Evolutionary conservation across 2,113 vertebrate genomes (phyloP).

Genomic region (Callocephalon fimbriatum): DNA sequence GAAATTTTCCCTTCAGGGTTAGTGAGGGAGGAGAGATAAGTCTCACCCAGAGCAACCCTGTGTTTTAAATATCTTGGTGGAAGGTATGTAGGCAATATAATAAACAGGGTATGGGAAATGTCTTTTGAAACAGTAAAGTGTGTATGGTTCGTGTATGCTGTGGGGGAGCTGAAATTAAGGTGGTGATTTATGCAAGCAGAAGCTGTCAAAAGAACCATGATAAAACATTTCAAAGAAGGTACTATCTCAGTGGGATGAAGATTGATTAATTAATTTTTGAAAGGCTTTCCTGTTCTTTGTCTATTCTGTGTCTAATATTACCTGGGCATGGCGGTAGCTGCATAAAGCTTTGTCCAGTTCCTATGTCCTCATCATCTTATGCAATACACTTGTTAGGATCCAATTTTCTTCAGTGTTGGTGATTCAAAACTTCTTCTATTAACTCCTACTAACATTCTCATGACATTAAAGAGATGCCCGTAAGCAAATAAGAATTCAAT

Average conservation of each 20-base stretch:
- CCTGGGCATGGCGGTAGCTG: neutral
- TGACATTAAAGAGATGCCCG: slow-evolving; percentile 45
- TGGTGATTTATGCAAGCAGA: neutral
- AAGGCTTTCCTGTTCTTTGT: neutral
- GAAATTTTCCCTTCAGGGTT: neutral
- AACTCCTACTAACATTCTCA: slow-evolving; percentile 33
- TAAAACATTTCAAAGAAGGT: neutral
- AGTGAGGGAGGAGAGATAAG: neutral
- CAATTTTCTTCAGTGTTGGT: slow-evolving; percentile 6
- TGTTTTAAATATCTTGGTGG: neutral
- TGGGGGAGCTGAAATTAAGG: neutral
- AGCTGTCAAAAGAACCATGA: neutral
- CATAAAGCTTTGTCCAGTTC: neutral
- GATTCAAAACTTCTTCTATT: slow-evolving; percentile 25
- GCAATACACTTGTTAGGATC: neutral
- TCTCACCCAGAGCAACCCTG: neutral
- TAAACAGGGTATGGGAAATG: neutral
- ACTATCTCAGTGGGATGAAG: neutral
- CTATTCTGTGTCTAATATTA: neutral
- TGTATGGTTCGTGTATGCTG: neutral
- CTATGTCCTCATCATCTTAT: neutral
- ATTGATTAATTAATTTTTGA: slow-evolving; percentile 17
- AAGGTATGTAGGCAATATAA: neutral
- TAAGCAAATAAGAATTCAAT: slow-evolving; percentile 46
- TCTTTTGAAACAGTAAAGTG: neutral